Conservation (phyloP, 2,888 invertebrate genomes). For the Ditylenchus weischeri region DNA sequence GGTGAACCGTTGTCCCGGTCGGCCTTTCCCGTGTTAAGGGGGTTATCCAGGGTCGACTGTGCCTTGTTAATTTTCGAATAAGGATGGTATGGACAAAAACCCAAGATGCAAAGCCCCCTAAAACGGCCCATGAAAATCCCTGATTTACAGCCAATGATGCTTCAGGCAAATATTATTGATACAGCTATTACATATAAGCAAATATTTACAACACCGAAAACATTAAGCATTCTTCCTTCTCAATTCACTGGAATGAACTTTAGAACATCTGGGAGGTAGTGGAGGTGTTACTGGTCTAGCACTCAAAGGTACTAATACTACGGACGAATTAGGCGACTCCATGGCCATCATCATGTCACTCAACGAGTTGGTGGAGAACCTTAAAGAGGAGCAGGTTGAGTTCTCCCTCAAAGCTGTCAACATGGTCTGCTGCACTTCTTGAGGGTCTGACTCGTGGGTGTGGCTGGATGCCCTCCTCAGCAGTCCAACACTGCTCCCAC, state of each 20-base stretch:
- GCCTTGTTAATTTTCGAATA: too few species aligned
- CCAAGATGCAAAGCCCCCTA: too few species aligned
- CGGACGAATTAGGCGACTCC: not conserved
- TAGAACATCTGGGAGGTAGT: constrained; percentile 20
- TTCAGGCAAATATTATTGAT: too few species aligned
- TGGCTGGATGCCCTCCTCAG: not conserved
- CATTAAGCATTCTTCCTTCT: not conserved
- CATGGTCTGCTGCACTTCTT: not conserved
- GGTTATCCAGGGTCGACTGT: too few species aligned
- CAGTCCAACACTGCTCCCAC: not conserved
- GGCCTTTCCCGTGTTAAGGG: too few species aligned
- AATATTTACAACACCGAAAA: too few species aligned
- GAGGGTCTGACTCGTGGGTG: not conserved
- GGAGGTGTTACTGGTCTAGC: constrained; percentile 3
- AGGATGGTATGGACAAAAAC: too few species aligned
- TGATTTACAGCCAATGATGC: too few species aligned
- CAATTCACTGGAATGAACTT: constrained; percentile 16
- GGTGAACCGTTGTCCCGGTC: too few species aligned
- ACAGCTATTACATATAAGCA: too few species aligned
- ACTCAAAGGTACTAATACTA: not conserved
- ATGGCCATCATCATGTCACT: constrained; percentile 1
- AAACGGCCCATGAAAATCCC: too few species aligned
- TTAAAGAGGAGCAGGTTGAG: not conserved
- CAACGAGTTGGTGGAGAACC: constrained; percentile 13
- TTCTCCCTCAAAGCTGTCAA: not conserved